phyloP scores from a whole-genome alignment of 2,113 vertebrate genomes.

The Bettongia penicillata region DNA sequence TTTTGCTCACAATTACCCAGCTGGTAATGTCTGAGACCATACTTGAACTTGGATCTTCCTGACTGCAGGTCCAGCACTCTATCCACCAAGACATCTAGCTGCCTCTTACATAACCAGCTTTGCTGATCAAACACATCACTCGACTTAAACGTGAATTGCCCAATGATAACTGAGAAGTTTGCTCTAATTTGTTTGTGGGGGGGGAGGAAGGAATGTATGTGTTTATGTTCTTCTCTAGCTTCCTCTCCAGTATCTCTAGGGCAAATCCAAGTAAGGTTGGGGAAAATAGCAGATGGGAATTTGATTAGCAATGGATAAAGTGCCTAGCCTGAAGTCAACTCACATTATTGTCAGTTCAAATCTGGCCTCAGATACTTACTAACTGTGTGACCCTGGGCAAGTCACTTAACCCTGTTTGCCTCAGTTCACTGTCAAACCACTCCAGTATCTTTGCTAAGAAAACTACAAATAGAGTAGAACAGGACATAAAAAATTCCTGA shows the following conservation, averaged over 20 bases:
- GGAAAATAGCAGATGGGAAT: too few species aligned
- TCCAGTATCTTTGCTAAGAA: too few species aligned
- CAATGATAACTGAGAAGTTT: not conserved
- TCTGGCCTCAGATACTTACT: too few species aligned
- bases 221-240: not conserved
- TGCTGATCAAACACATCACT: not conserved
- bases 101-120: not conserved
- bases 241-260: not conserved
- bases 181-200: not conserved
- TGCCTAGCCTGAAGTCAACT: too few species aligned
- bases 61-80: not conserved
- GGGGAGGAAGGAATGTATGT: not conserved
- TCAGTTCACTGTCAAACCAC: too few species aligned
- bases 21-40: not conserved
- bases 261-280: not conserved
- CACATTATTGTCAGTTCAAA: too few species aligned
- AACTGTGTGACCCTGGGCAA: too few species aligned
- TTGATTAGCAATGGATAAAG: too few species aligned
- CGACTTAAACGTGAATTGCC: not conserved
- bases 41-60: not conserved
- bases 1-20: not conserved
- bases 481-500: too few species aligned
- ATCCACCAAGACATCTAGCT: not conserved
- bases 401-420: too few species aligned
- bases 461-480: too few species aligned